Base-by-base conservation (phyloP, 2,113 vertebrate genomes). In the Uria aalge region DNA sequence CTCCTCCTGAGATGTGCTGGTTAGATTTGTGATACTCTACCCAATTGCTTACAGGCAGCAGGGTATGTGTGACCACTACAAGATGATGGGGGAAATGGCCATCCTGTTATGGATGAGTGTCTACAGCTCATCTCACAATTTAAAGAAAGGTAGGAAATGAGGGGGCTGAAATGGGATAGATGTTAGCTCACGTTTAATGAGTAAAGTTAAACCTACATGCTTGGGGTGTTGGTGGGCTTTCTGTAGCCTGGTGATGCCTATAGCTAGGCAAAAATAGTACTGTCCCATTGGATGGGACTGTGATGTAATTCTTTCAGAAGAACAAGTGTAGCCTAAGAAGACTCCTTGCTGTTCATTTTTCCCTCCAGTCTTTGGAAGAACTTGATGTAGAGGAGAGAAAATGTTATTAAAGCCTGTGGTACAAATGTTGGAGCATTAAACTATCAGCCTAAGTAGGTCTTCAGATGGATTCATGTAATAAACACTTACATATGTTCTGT, bases 371-470 rank as follows among this genome's bases (percentile, higher is more conserved):
- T 63, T 84, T 84, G 79, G 77, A 91, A 93, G 66, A 79, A 85
- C 19, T 92, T 72, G 36, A 76, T 87, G 67, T 40, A 85, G 73
- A 85, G 30, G 45, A 94, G 66, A 88, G 36, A 87, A 93, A 92
- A 43, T 93, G 50, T 85, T 90, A 71, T 63, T 93, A 87, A 88
- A 88, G 55, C 43, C 67, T 88, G 79, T 80, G 82, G 79, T 74
- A 80, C 50, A 94, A 96, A 83, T 55, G 30, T 38, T 86, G 79
- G 55, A 94, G 26, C 64, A 77, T 74, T 93, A 86, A 96, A 93
- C 67, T 86, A 93, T 96, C 88, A 90, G 50, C 47, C 53, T 92
- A 86, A 97, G 50, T 50, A 77, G 55, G n/a, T 96, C 92, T 94
- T 97, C 88, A 90, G 72, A 93, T 80, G 72, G n/a, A 95, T 83